Conservation (phyloP, 2,797 vertebrate genomes). For the Mormyrops boulengeri region DNA sequence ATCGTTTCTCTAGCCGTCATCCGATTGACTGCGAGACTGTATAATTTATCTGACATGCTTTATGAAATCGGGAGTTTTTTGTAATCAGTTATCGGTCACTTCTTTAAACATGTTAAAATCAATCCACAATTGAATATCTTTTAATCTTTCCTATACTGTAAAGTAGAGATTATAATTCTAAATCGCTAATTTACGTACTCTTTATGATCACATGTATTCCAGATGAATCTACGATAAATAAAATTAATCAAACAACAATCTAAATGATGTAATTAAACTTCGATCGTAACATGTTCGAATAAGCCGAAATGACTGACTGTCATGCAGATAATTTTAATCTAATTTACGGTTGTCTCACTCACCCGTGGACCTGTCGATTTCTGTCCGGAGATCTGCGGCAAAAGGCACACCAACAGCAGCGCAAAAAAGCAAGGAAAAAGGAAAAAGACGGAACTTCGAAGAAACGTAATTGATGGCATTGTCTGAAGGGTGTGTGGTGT, state of each 20-base stretch:
- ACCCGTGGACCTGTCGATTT: constrained; percentile 60
- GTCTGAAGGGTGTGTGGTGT: neutral
- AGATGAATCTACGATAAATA: neutral
- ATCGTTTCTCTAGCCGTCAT: neutral
- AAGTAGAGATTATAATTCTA: neutral
- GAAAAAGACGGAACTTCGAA: constrained; percentile 40
- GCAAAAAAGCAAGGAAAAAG: constrained; percentile 44
- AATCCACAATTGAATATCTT: neutral
- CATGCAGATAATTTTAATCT: constrained; percentile 12
- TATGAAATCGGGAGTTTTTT: neutral
- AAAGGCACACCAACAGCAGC: constrained; percentile 47
- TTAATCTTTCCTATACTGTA: neutral
- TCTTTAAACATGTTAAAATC: neutral
- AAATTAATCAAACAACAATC: neutral
- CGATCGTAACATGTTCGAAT: neutral
- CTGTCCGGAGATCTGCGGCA: constrained; percentile 56
- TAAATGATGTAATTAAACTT: neutral
- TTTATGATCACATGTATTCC: neutral
- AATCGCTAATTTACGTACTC: neutral
- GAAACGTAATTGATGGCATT: constrained; percentile 47
- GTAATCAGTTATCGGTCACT: neutral
- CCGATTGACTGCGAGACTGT: neutral
- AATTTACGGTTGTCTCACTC: constrained; percentile 41
- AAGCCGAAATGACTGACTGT: neutral
- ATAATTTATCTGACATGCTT: neutral